phyloP scores from a whole-genome alignment of 2,888 invertebrate species.

The Choreutis nemorana region DNA sequence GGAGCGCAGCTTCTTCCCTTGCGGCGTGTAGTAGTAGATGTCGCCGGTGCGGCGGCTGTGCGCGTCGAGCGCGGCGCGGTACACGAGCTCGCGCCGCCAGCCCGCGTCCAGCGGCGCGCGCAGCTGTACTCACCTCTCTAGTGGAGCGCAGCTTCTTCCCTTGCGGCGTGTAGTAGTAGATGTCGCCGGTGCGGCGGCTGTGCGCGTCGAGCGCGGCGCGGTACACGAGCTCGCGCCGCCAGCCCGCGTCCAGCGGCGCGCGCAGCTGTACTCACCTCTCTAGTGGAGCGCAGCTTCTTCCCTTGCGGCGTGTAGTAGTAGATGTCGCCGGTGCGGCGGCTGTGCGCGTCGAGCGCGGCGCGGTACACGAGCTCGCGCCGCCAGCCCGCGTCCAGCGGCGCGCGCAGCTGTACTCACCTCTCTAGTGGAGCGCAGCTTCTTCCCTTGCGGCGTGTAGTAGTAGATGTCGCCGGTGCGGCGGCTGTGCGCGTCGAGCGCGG shows the following conservation, averaged over 20 bases:
- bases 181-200: slow-evolving; percentile 71
- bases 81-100: slow-evolving; percentile 84
- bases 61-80: slow-evolving; percentile 67
- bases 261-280: slow-evolving; percentile 31
- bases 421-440: slow-evolving; percentile 78
- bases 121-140: slow-evolving; percentile 69
- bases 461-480: slow-evolving; percentile 78
- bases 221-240: slow-evolving; percentile 78
- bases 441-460: slow-evolving; percentile 81
- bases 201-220: slow-evolving; percentile 66
- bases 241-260: slow-evolving; percentile 45
- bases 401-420: slow-evolving; percentile 42
- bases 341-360: slow-evolving; percentile 58
- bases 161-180: slow-evolving; percentile 83
- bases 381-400: slow-evolving; percentile 68
- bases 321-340: slow-evolving; percentile 56
- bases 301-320: slow-evolving; percentile 1
- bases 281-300: neutral
- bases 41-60: slow-evolving; percentile 70
- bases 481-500: slow-evolving; percentile 57
- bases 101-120: slow-evolving; percentile 60
- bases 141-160: slow-evolving; percentile 84
- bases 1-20: slow-evolving; percentile 79
- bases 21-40: slow-evolving; percentile 84
- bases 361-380: slow-evolving; percentile 70